phyloP scores from a whole-genome alignment of 2,797 vertebrate genomes.

The Xenopus petersii region DNA sequence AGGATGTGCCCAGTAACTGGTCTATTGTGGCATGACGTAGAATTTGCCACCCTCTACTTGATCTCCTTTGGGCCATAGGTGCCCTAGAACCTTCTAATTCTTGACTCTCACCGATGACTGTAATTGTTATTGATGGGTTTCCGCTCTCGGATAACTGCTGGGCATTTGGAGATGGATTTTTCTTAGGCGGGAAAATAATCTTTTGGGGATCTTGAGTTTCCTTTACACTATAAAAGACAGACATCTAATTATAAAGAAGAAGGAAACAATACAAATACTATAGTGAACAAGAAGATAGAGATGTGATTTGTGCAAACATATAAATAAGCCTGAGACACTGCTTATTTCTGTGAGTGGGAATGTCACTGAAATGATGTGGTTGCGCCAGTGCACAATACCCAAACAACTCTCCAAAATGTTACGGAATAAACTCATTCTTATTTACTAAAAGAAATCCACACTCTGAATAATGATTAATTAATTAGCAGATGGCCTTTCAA shows the following conservation, averaged over 20 bases:
- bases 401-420: no score
- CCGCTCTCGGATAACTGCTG: conserved; percentile 49
- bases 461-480: no score
- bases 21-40: conserved; percentile 62
- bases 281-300: no score
- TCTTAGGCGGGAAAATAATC: conserved; percentile 48
- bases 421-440: no score
- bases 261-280: no score
- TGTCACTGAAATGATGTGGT: no score
- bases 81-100: background rate
- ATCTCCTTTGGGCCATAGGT: conserved; percentile 54
- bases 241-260: background rate
- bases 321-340: no score
- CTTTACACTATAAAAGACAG: conserved; percentile 10
- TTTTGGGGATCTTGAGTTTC: conserved; percentile 57
- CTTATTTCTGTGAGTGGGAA: no score
- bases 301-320: no score
- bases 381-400: no score
- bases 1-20: conserved; percentile 49
- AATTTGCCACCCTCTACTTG: conserved; percentile 66
- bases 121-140: conserved; percentile 38
- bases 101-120: background rate
- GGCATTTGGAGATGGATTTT: conserved; percentile 60
- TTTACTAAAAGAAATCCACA: no score
- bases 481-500: no score